These are phyloP conservation scores for Ictalurus furcatus DNA, from an alignment of 2,113 vertebrate genomes.

Conservation along the genomic window DNA sequence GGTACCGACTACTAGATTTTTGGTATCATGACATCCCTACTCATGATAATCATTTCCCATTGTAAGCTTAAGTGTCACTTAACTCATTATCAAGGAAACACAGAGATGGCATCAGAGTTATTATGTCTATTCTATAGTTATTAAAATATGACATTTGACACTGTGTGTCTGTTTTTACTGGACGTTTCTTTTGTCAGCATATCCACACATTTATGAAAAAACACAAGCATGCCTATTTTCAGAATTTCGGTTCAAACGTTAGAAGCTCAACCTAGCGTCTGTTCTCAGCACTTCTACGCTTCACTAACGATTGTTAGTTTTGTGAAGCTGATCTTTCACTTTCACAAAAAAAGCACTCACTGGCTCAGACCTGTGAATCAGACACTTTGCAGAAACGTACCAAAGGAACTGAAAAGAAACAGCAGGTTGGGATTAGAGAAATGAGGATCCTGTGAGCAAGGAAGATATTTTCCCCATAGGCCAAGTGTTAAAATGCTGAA, in stretches of 20 bases:
- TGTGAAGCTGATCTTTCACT: neutral
- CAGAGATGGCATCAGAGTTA: too few species aligned
- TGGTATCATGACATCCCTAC: too few species aligned
- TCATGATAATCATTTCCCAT: too few species aligned
- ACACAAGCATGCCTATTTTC: too few species aligned
- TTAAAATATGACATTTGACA: too few species aligned
- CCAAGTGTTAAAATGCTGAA: neutral
- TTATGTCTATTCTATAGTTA: too few species aligned
- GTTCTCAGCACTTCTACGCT: neutral
- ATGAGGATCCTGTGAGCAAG: neutral
- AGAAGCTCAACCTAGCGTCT: neutral
- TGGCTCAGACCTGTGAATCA: neutral
- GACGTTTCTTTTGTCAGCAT: neutral
- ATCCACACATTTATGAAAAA: neutral
- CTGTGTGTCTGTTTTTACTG: neutral
- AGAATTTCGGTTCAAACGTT: neutral
- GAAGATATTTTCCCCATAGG: neutral
- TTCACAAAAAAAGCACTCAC: neutral
- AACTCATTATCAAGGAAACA: too few species aligned
- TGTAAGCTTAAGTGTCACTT: too few species aligned
- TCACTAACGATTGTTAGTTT: neutral
- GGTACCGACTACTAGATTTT: too few species aligned
- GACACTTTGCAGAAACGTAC: neutral
- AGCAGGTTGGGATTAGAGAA: neutral
- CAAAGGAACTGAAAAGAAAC: neutral